Base-by-base conservation (phyloP, 2,797 vertebrate genomes). In the Sciurus vulgaris region DNA sequence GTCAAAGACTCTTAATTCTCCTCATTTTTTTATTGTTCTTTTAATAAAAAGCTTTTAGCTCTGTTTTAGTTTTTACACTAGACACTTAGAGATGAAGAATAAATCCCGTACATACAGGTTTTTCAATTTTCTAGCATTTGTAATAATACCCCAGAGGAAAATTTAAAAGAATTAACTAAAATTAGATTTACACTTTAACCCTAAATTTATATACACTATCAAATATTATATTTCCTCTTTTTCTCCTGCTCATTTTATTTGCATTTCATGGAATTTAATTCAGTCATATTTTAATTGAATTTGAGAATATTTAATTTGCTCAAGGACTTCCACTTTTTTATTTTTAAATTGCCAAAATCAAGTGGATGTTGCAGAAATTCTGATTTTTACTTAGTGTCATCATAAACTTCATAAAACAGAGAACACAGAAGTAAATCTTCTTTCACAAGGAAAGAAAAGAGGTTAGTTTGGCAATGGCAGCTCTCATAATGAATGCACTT, bases 311-410 rank as follows among this genome's bases (percentile, higher is more conserved):
- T 94, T 94, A 38, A 84, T 51, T 94, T 94, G 4, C 15, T 89
- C 35, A 81, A 38, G 3, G n/a, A 84, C 22, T 63, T 18, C 12
- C 26, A 44, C 17, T 47, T 49, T 89, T 93, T 88, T 69, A 38
- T 84, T 54, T 85, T 91, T 72, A 91, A 93, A 86, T 91, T 74
- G 38, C n/a, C 47, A 63, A 86, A 73, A 92, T 47, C 61, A 89
- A 83, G 22, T 88, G 5, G 12, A 74, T 33, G 22, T 14, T 91
- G 26, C n/a, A 76, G 14, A 92, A 86, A 51, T 93, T 59, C 33
- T 78, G 41, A 41, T 72, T 82, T 93, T 92, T 74, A 63, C 17
- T 56, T 65, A 56, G 1, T 4, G 73, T 61, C 63, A 54, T 56
- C 5, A 35, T 83, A 76, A 89, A 38, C 20, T 44, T 90, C 15